Evolutionary conservation across 2,113 vertebrate genomes (phyloP), one percentile per base, ranked within the genome.

Genomic region (Catharus fuscescens): DNA sequence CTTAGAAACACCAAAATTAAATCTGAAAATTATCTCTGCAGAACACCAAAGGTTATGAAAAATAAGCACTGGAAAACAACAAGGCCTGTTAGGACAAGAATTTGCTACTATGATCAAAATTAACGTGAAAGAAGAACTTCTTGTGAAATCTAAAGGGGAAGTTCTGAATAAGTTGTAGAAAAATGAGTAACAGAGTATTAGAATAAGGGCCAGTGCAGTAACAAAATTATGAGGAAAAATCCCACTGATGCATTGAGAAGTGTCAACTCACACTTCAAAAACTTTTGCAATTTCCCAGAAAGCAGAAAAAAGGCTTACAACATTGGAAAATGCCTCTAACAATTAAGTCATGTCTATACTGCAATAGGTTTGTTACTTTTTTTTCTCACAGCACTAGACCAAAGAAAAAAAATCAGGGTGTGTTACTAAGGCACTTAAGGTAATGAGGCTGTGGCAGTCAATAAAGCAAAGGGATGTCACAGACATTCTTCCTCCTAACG

Each of bases 21-120:
- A 90, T n/a, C 67, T 92, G 87, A 88, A 81, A 69, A 56, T 86
- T 72, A 93, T 85, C 71, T 85, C 64, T 66, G 65, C 80, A 94
- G 77, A 95, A 83, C 86, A 87, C 53, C 21, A 91, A 84, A 78
- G 91, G 38, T 88, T 89, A 92, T 74, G 86, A 86, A 72, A 87
- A 67, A 59, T 26, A 91, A 94, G 87, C 28, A 14, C 44, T 36
- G 87, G 25, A 56, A 90, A 97, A 89, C 3, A 88, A 36, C 24
- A 93, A 74, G 42, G 54, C 74, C 85, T 86, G 66, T 80, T 79
- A 88, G 20, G 60, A 80, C 17, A 94, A 45, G 28, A 87, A 93
- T 78, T 71, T 81, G 34, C 86, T 91, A 92, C 80, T 85, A 64
- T 56, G 86, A 94, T 93, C 40, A 92, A 95, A 87, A 92, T 42